phyloP scores from a whole-genome alignment of 2,113 vertebrate genomes.

The Hippocampus zosterae region DNA sequence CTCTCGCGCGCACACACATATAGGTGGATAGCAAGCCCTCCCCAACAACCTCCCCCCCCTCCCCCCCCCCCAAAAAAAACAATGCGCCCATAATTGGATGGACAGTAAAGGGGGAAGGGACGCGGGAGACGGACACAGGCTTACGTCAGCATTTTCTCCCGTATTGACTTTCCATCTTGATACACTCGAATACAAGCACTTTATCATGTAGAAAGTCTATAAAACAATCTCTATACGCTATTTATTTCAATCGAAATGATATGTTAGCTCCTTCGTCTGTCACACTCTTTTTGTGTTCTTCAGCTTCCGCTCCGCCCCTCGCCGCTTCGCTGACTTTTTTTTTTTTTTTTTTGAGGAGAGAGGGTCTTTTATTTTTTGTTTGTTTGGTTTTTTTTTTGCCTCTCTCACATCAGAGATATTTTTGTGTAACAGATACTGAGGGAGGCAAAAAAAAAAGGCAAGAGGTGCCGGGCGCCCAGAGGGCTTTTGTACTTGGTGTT shows the following conservation, averaged over 20 bases:
- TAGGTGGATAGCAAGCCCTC: slow-evolving; percentile 32
- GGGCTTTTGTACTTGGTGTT: slow-evolving; percentile 32
- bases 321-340: slow-evolving; percentile 43
- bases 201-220: slow-evolving; percentile 75
- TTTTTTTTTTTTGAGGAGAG: slow-evolving; percentile 7
- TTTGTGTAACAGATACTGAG: slow-evolving; percentile 73
- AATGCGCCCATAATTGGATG: slow-evolving; percentile 61
- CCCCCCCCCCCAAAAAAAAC: slow-evolving; percentile 50
- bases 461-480: slow-evolving; percentile 36
- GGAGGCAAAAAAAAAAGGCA: slow-evolving; percentile 40
- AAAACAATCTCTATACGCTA: slow-evolving; percentile 70
- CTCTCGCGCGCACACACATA: slow-evolving; percentile 16
- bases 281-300: slow-evolving; percentile 28
- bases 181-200: slow-evolving; percentile 77
- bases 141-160: slow-evolving; percentile 68
- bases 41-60: slow-evolving; percentile 41
- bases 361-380: background rate
- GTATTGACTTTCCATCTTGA: slow-evolving; percentile 72
- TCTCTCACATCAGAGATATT: slow-evolving; percentile 73
- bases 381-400: slow-evolving; percentile 44
- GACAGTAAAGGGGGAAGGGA: slow-evolving; percentile 48
- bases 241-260: slow-evolving; percentile 68
- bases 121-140: slow-evolving; percentile 58
- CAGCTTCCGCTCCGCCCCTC: background rate
- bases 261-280: slow-evolving; percentile 62